These are phyloP conservation scores for Caenorhabditis sp. DNA, from an alignment of 2,888 invertebrate species.

Conservation along the genomic window DNA sequence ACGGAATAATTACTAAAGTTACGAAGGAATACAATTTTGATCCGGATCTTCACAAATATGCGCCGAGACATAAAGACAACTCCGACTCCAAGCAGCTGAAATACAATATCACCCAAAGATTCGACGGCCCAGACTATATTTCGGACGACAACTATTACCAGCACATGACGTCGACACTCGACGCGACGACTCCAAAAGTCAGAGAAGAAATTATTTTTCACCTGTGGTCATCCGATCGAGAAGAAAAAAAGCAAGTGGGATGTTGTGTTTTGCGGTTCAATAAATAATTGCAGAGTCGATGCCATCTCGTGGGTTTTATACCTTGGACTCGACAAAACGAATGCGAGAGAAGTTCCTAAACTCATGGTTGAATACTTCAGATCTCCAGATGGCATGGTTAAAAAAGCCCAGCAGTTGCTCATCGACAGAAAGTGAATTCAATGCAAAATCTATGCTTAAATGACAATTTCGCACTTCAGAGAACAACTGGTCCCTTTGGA, in stretches of 20 bases:
- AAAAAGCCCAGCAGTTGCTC: slow-evolving; percentile 21
- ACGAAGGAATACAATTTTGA: slow-evolving; percentile 17
- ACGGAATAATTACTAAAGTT: background rate
- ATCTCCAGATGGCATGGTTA: slow-evolving; percentile 8
- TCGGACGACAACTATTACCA: too few species aligned
- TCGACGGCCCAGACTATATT: too few species aligned
- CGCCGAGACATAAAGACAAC: background rate
- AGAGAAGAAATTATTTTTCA: slow-evolving; percentile 4
- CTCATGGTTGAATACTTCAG: slow-evolving; percentile 35
- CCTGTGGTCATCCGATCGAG: background rate
- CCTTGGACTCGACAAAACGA: background rate
- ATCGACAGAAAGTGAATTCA: slow-evolving; percentile 18
- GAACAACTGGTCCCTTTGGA: background rate
- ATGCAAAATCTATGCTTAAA: too few species aligned
- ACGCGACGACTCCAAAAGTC: background rate
- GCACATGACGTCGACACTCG: slow-evolving; percentile 9
- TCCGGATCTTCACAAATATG: background rate
- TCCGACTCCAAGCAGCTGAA: slow-evolving; percentile 7
- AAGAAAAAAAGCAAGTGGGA: slow-evolving; percentile 18
- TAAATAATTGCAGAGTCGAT: slow-evolving; percentile 47
- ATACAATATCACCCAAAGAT: slow-evolving; percentile 16
- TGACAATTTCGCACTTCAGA: too few species aligned
- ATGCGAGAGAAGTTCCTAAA: background rate
- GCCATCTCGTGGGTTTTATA: slow-evolving; percentile 25
- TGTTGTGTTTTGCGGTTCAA: too few species aligned